These are phyloP conservation scores for Hemibagrus wyckioides DNA, from an alignment of 2,113 vertebrate species.

Conservation along the genomic window DNA sequence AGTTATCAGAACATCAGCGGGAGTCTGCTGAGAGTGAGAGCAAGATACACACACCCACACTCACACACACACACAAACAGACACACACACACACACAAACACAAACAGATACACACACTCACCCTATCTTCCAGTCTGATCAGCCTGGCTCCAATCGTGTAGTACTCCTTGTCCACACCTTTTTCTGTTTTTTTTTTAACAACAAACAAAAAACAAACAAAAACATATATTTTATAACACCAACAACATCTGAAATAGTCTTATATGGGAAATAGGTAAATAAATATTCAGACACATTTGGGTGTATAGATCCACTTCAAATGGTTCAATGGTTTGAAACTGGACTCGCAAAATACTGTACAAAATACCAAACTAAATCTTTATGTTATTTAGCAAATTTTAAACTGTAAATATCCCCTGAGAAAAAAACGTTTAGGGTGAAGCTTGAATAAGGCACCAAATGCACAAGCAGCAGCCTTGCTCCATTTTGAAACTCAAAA, in stretches of 20 bases:
- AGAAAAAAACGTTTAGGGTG: background rate
- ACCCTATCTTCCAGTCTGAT: conserved; percentile 91
- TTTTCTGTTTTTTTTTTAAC: conserved; percentile 77
- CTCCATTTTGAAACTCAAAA: background rate
- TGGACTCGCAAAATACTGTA: no score
- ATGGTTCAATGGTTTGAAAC: no score
- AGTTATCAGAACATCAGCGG: conserved; percentile 11
- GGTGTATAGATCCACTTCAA: background rate
- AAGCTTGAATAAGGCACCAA: background rate
- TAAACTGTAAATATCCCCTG: no score
- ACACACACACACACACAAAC: conserved; percentile 63
- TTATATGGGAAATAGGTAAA: background rate
- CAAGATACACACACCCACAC: background rate
- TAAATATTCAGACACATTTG: background rate
- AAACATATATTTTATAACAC: background rate
- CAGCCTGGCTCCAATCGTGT: conserved; percentile 84
- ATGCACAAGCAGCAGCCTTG: background rate
- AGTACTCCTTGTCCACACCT: conserved; percentile 84
- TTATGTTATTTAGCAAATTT: background rate
- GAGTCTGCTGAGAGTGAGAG: background rate
- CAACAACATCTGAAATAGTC: background rate
- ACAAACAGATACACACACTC: conserved; percentile 46
- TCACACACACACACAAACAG: background rate
- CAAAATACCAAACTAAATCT: no score
- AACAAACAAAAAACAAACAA: conserved; percentile 26